Percentiles rank a stretch among this genome's conserved stretches.
Evolutionary conservation across 2,797 vertebrate genomes (phyloP).

Genomic region (Spea hammondii): DNA sequence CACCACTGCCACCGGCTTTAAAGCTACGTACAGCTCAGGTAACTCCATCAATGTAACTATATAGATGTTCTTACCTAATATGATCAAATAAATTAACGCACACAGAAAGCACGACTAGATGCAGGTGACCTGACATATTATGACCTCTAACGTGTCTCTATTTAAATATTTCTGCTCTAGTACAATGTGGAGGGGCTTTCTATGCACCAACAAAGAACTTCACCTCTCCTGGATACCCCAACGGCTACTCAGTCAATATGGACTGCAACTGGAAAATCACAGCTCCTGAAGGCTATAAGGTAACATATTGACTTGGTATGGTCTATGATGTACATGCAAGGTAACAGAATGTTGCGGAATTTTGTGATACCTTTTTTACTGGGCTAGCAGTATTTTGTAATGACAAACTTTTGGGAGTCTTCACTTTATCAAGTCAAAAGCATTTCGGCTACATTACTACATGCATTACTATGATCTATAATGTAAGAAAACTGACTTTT

Average conservation of each 20-base stretch:
- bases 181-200: constrained; percentile 23
- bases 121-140: no score
- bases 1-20: constrained; percentile 58
- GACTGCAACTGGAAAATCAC: constrained; percentile 16
- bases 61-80: neutral
- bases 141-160: no score
- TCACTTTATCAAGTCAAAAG: neutral
- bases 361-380: no score
- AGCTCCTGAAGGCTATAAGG: constrained; percentile 4
- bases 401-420: neutral
- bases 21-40: constrained; percentile 61
- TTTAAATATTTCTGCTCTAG: neutral
- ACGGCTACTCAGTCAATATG: neutral
- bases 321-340: neutral
- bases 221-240: constrained; percentile 26
- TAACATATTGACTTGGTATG: neutral
- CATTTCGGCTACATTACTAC: no score
- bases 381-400: neutral
- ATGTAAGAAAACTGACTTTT: neutral
- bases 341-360: neutral
- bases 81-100: neutral
- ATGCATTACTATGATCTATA: no score
- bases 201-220: neutral
- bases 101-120: no score
- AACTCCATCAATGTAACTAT: neutral